Base-by-base conservation (phyloP, 2,888 invertebrate species). In the Argyra leucocephala region DNA sequence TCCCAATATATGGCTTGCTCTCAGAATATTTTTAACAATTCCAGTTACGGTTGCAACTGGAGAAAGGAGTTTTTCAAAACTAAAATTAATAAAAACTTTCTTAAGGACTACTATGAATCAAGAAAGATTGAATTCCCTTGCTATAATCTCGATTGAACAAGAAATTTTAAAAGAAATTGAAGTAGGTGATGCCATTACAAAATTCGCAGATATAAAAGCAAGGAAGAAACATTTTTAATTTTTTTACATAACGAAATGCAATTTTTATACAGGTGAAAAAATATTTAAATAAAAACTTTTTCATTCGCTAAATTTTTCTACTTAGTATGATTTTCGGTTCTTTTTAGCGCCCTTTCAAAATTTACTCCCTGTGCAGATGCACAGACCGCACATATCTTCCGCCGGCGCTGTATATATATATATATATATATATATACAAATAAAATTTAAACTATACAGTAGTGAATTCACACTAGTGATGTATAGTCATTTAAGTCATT, bases 1-100 rank as follows among this genome's bases (percentile, higher is more conserved):
- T 60, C 60, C 24, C n/a, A 60, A 60, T 60, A 60, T 60, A 60
- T 60, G 60, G 60, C 60, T 60, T 60, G 60, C 60, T 60, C 60
- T 60, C 60, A 60, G 24, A 60, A 60, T 24, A 60, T 60, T 60
- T 60, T n/a, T 60, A 18, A 60, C 59, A 59, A 59, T 59, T 59
- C 59, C 59, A 59, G 59, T 59, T 59, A 59, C 23, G 23, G 59
- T 23, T 59, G 59, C 59, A 59, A 59, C 59, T 59, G 59, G 23
- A 59, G 59, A 59, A 59, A 59, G 23, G 59, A 59, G 59, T 59
- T 59, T 59, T 59, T 59, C 59, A 59, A 22, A 59, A 59, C 59
- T 59, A 15, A 59, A 59, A 18, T 59, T 59, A 23, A 59, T 59
- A 22, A 59, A 59, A 59, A 59, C 59, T 59, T 59, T 59, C 23